Base-by-base conservation (phyloP, 2,797 vertebrate species). In the Sebastiscus albofasciatus region DNA sequence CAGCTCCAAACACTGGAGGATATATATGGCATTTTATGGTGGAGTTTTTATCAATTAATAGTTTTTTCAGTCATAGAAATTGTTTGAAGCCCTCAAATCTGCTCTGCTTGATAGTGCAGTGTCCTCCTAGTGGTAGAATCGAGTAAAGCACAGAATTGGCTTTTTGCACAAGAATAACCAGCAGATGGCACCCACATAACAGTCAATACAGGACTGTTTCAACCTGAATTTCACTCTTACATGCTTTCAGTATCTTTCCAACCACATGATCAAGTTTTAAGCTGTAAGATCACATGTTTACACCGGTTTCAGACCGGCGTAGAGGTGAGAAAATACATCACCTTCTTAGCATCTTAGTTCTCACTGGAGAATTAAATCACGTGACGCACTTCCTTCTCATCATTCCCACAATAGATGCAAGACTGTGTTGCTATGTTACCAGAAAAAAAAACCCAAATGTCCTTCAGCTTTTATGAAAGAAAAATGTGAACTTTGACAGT, bases 171-270 rank as follows among this genome's bases (percentile, higher is more conserved):
- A 3, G 13, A 74, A 31, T 18, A 33, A 85, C 91, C 94, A 94
- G 93, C 90, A 95, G 94, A 90, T 93, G 93, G 93, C 93, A 58
- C 29, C 77, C 74, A 84, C 39, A 84, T 24, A 60, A 84, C 79
- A 91, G 68, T 11, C 14, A 87, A 77, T 64, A 58, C 62, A 64
- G 20, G 14, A 42, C 4, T 2, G 54, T 49, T 6, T 56, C 18
- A 34, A 31, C 11, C 18, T 12, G 59, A 22, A 22, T 58, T 64
- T 65, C 22, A 67, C 27, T 20, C n/a, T 20, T 26, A 12, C 1
- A 10, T 58, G 27, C 14, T 83, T 36, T 61, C 18, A 59, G 0
- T 67, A 20, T 62, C 55, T n/a, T 18, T 39, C 22, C 8, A 39
- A 31, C 5, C 1, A 54, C 27, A 29, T 24, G 6, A 54, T 29